Conservation (phyloP, 2,113 vertebrate species). For the Sinocyclocheilus maitianheensis region DNA sequence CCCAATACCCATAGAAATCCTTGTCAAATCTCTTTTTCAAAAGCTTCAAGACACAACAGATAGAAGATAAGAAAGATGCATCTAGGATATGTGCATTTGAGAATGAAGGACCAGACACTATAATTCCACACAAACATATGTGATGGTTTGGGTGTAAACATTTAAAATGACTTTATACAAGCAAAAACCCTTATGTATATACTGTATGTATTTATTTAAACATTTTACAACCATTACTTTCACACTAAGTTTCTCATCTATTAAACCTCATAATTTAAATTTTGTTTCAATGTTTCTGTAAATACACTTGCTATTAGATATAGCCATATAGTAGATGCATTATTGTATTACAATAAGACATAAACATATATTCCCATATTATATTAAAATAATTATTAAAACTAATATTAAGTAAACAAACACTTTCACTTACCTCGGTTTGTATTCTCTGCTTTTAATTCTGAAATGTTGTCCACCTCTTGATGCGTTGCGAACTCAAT, state of each 20-base stretch:
- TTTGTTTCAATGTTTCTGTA: neutral
- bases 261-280: neutral
- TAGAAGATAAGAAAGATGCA: neutral
- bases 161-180: neutral
- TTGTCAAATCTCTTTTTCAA: neutral
- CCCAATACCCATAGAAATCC: neutral
- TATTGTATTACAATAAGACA: neutral
- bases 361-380: neutral
- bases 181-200: neutral
- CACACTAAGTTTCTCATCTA: neutral
- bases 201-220: neutral
- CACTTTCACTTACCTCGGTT: slow-evolving; percentile 3
- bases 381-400: neutral
- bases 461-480: neutral
- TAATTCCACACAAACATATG: neutral
- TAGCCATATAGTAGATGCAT: neutral
- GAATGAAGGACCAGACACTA: neutral
- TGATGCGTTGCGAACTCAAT: neutral
- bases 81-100: neutral
- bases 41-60: slow-evolving; percentile 33
- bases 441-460: neutral
- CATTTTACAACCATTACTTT: neutral
- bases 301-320: neutral
- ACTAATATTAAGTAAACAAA: neutral
- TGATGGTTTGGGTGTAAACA: neutral